Evolutionary conservation across 1,140 invertebrate genomes (phyloP), one percentile per base, ranked within the genome.

Genomic region (Pseudomyrmex concolor): DNA sequence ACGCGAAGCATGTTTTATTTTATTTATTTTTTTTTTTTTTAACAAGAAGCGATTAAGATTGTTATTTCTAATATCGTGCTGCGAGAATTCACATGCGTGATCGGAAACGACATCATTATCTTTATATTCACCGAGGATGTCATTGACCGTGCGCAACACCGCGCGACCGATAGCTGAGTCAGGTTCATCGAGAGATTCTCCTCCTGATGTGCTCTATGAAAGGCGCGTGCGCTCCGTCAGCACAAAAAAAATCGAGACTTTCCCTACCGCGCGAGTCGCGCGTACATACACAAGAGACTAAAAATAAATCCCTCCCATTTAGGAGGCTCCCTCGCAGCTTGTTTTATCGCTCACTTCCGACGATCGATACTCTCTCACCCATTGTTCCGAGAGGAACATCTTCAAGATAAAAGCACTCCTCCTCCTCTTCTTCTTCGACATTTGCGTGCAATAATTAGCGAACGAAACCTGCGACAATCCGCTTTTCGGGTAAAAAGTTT

Each of bases 221-320:
- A 78, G 60, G 64, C 76, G 76, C 64, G 66, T 71, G 45, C 66
- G 66, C 66, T 59, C n/a, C 45, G 66, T 80, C 76, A 80, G 66
- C 76, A 15, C 22, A 59, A 80, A 80, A 71, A 59, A 80, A 80
- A 71, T 59, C 76, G 34, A 59, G 76, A 60, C 66, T 80, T 80
- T 80, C 66, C 9, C 76, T 80, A 60, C 7, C 66, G 43, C 54
- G 54, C 9, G 22, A 50, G 17, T 70, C 34, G 34, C 34, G 34
- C 34, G 34, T 13, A 12, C n/a, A 7, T 59, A 78, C 51, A 70
- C 43, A 19, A 34, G 66, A n/a, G 54, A 80, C 54, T 80, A 80
- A 80, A 80, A 80, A 80, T 80, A 80, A 80, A 80, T 12, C 51
- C 13, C 19, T 50, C 15, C 22, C 76, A 71, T 80, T 80, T 80